These are phyloP conservation scores for Heliconius hewitsoni DNA, from an alignment of 1,140 invertebrate species.

Conservation along the genomic window DNA sequence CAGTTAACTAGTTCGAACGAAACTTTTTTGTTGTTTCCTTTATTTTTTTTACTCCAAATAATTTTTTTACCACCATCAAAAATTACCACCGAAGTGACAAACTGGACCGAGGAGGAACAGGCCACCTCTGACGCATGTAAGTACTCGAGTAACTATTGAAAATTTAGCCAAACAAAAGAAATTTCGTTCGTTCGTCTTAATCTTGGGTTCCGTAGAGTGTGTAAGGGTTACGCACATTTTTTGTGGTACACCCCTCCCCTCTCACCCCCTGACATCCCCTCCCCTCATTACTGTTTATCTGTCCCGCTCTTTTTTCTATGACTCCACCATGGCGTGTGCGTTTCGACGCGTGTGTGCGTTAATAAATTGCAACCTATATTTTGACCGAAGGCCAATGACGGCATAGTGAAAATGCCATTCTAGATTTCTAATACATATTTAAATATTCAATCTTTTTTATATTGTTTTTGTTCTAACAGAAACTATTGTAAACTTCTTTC, in stretches of 20 bases:
- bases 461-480: background rate
- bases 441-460: constrained; percentile 33
- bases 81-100: constrained; percentile 80
- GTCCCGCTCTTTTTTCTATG: constrained; percentile 79
- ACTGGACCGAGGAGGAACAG: constrained; percentile 77
- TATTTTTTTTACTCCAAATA: constrained; percentile 45
- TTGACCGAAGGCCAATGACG: constrained; percentile 75
- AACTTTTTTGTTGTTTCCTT: constrained; percentile 57
- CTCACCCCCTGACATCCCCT: constrained; percentile 58
- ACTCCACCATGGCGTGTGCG: constrained; percentile 57
- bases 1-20: constrained; percentile 57
- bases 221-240: constrained; percentile 77
- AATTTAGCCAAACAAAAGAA: background rate
- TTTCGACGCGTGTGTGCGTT: constrained; percentile 63
- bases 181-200: constrained; percentile 58
- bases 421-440: constrained; percentile 36
- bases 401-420: constrained; percentile 39
- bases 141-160: constrained; percentile 42
- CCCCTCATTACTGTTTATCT: constrained; percentile 72
- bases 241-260: constrained; percentile 68
- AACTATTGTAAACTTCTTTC: background rate
- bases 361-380: constrained; percentile 80
- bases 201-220: constrained; percentile 59
- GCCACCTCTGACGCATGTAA: constrained; percentile 79
- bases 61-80: constrained; percentile 55